Conservation (phyloP, 2,888 invertebrate species). For the Fissipunctia ypsillon region DNA sequence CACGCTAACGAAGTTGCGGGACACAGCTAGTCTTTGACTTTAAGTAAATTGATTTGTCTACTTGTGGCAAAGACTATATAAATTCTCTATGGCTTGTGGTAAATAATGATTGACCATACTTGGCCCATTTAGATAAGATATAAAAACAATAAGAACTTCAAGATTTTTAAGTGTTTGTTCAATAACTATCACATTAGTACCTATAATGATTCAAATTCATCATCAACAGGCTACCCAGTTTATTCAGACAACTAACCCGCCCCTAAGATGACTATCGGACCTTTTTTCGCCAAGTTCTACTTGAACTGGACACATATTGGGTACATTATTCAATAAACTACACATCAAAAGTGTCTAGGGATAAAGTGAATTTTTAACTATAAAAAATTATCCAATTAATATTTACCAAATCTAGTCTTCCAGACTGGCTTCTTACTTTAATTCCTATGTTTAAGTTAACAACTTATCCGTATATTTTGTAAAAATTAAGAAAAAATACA, state of each 20-base stretch:
- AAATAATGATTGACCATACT: neutral
- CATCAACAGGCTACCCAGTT: neutral
- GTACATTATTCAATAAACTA: neutral
- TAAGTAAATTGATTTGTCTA: neutral
- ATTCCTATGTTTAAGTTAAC: no score
- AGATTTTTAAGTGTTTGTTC: neutral
- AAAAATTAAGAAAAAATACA: no score
- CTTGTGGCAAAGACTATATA: neutral
- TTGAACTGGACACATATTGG: neutral
- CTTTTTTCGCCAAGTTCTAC: neutral
- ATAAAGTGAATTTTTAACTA: no score
- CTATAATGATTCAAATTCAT: neutral
- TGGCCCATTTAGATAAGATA: neutral
- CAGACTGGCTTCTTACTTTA: no score
- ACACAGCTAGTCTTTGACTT: no score
- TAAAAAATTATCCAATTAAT: no score
- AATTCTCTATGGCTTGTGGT: no score
- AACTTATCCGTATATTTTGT: no score
- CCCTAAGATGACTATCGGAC: neutral
- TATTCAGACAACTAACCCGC: neutral
- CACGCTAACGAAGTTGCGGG: no score
- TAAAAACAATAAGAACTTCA: neutral
- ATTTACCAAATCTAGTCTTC: no score
- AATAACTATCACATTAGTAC: neutral
- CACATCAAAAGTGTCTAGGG: no score